Evolutionary conservation across 2,113 vertebrate genomes (phyloP).

Genomic region (Lagenorhynchus albirostris): DNA sequence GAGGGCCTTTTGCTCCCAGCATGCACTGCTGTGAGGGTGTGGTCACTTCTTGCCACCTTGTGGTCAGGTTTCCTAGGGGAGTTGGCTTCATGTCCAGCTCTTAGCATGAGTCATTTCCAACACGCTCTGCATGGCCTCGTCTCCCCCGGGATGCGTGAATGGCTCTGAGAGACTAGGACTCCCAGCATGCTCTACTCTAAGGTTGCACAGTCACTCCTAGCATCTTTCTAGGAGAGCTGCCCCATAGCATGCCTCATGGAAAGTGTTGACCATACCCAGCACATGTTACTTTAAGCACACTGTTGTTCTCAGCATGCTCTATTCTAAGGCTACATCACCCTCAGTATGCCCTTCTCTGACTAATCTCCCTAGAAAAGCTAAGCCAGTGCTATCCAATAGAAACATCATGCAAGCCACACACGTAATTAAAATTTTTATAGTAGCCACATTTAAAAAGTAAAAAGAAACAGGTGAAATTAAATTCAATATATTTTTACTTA

Average conservation of each 20-base stretch:
- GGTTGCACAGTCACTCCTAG: not conserved
- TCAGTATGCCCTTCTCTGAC: not conserved
- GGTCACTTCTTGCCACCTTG: not conserved
- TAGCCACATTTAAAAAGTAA: not conserved
- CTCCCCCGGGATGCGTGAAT: not conserved
- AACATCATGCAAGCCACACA: not conserved
- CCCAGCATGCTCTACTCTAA: not conserved
- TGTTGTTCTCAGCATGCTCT: not conserved
- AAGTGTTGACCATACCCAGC: not conserved
- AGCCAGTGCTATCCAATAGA: not conserved
- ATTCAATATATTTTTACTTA: slow-evolving; percentile 7
- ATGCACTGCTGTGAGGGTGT: not conserved
- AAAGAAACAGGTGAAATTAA: not conserved
- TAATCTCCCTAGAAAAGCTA: not conserved
- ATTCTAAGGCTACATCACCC: not conserved
- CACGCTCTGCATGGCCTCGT: not conserved
- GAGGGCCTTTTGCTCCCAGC: not conserved
- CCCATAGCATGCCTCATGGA: too few relatives aligned
- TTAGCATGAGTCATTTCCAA: not conserved
- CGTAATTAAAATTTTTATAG: not conserved
- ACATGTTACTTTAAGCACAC: not conserved
- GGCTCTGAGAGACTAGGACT: not conserved
- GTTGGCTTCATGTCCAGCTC: not conserved
- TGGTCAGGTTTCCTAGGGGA: not conserved
- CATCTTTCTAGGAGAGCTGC: not conserved